Conservation (phyloP, 2,113 vertebrate species). For the Indicator maculatus region DNA sequence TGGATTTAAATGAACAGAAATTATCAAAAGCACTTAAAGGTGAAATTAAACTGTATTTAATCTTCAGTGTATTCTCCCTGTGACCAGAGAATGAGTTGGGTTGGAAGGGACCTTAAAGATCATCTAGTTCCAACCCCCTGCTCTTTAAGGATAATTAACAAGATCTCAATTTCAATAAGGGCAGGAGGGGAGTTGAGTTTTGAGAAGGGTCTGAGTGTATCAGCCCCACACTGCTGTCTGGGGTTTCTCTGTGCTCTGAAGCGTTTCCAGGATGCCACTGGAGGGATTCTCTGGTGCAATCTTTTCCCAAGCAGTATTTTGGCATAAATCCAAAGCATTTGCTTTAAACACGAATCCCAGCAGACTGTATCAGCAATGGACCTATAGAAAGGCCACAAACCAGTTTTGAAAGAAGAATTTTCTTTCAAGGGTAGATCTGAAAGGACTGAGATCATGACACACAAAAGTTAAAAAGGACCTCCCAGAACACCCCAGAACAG, state of each 20-base stretch:
- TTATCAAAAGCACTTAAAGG: background rate
- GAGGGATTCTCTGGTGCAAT: background rate
- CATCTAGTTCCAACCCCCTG: background rate
- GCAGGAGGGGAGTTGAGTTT: background rate
- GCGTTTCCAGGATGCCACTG: background rate
- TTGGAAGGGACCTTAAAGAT: too few species aligned
- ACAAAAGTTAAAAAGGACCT: background rate
- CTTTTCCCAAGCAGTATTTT: background rate
- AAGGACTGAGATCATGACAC: background rate
- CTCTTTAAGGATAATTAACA: background rate
- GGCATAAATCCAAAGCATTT: background rate
- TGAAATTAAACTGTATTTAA: background rate
- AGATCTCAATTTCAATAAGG: background rate
- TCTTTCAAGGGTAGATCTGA: background rate
- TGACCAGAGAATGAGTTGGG: too few species aligned
- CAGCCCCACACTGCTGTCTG: background rate
- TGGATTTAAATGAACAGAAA: constrained; percentile 28
- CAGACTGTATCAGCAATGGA: background rate
- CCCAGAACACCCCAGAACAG: background rate
- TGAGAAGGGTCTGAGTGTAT: background rate
- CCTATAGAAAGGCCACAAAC: background rate
- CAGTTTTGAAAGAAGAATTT: background rate
- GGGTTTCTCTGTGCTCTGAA: background rate
- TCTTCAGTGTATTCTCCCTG: background rate
- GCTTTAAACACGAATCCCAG: background rate